Base-by-base conservation (phyloP, 2,113 vertebrate genomes). In the Pongo abelii region DNA sequence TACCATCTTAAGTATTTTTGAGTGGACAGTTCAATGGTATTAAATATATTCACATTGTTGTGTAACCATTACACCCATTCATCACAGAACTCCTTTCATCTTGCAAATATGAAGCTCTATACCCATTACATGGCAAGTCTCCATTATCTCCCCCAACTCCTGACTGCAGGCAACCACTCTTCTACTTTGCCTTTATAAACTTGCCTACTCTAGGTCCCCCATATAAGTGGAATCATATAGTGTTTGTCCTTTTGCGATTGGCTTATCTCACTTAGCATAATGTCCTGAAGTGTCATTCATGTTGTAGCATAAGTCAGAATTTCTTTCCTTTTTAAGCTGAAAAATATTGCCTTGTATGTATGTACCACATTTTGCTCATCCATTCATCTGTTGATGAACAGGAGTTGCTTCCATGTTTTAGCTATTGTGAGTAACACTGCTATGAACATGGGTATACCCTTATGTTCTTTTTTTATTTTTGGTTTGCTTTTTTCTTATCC, bases 401-500 rank as follows among this genome's bases (percentile, higher is more conserved):
- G 8, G 77, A 40, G n/a, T 86, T 79, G 38, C 85, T 94, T 84
- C 46, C 23, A 52, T 13, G 13, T 35, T 89, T 85, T 48, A 95
- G 22, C 4, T 52, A 32, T 74, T 83, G 5, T 89, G 32, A 89
- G 38, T 70, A 81, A 57, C 52, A 32, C 22, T 75, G 10, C 40
- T 57, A 17, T 75, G 48, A 48, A 91, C 22, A 43, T 35, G 20
- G 30, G 2, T 20, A 6, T 40, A 32, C 2, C 8, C 8, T 95
- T 93, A 87, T 46, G 79, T 64, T 91, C 11, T 69, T 64, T 64
- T 64, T 86, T 79, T 80, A n/a, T 27, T 72, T 95, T 94, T 64
- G 8, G 23, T 80, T 78, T 80, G 14, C 35, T 97, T 91, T 52
- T 59, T 84, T 96, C 84, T 43, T 64, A 86, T 79, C 38, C 9